phyloP scores from a whole-genome alignment of 2,888 invertebrate genomes.

The Andrena flavipes region DNA sequence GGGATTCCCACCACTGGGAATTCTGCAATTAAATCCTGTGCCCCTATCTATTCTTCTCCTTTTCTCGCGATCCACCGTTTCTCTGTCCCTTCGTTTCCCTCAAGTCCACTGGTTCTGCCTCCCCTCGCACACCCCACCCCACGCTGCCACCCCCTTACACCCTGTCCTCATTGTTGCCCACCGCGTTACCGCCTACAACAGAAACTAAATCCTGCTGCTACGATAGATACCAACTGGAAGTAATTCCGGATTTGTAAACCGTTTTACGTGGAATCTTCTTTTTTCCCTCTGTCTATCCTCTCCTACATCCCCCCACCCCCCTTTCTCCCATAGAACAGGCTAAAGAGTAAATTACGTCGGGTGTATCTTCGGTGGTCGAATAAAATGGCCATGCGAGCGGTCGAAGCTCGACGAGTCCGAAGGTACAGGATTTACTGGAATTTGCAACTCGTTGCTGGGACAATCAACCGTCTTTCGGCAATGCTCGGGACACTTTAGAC shows the following conservation, averaged over 20 bases:
- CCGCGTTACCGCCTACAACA: slow-evolving; percentile 56
- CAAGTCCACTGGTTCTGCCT: slow-evolving; percentile 22
- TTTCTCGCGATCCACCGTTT: slow-evolving; percentile 24
- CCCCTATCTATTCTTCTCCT: slow-evolving; percentile 29
- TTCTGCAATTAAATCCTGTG: slow-evolving; percentile 69
- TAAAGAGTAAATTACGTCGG: slow-evolving; percentile 55
- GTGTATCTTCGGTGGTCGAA: slow-evolving; percentile 34
- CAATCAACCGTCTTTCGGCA: neutral
- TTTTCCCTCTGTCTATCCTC: neutral
- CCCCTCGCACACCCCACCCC: neutral
- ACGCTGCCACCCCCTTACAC: neutral
- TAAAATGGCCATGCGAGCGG: slow-evolving; percentile 35
- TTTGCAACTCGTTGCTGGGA: slow-evolving; percentile 8
- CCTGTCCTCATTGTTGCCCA: slow-evolving; percentile 44
- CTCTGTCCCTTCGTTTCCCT: slow-evolving; percentile 31
- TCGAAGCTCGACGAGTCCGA: neutral
- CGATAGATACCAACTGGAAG: slow-evolving; percentile 58
- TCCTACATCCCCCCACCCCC: neutral
- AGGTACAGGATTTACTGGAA: neutral
- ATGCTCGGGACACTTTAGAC: neutral
- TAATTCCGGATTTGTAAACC: slow-evolving; percentile 72
- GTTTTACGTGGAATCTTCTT: slow-evolving; percentile 56
- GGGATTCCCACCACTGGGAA: slow-evolving; percentile 45
- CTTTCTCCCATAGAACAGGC: neutral
- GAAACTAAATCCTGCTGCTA: slow-evolving; percentile 59